Percentiles rank a stretch among this genome's conserved stretches.
These are phyloP conservation scores for Palythoa grandis DNA, from an alignment of 92 coral and sea anemone species.

Conservation along the genomic window DNA sequence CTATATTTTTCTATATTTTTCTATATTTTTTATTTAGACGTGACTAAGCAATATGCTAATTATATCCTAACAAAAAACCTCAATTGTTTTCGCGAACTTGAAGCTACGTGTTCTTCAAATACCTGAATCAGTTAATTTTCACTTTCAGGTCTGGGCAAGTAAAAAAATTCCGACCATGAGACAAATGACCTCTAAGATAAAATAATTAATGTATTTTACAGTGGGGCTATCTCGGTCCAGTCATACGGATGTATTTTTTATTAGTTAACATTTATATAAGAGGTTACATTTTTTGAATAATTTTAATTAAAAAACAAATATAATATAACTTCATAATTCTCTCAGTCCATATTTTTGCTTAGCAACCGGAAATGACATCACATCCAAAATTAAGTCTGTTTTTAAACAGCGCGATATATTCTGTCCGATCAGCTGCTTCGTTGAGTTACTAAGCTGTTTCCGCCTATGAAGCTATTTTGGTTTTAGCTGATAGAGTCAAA, in stretches of 20 bases:
- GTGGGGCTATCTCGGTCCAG: too few species aligned
- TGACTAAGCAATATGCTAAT: not conserved
- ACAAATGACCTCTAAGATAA: not conserved
- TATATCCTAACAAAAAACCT: not conserved
- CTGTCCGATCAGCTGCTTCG: constrained; percentile 26
- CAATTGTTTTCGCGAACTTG: constrained; percentile 12
- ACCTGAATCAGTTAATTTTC: not conserved
- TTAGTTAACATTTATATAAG: not conserved
- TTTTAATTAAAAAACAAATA: not conserved
- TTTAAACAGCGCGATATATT: constrained; percentile 14
- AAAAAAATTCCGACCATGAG: not conserved
- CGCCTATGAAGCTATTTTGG: constrained; percentile 40
- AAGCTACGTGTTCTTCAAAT: not conserved
- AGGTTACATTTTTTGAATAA: not conserved
- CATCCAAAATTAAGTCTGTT: constrained; percentile 35
- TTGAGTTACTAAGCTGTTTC: constrained; percentile 37
- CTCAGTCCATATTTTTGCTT: constrained; percentile 1
- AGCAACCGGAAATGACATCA: constrained; percentile 76
- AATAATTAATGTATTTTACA: not conserved
- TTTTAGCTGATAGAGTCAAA: constrained; percentile 43
- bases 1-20: not conserved
- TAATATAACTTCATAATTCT: not conserved
- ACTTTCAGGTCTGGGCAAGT: constrained; percentile 10
- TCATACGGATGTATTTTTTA: not conserved
- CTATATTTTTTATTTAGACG: not conserved